phyloP scores from a whole-genome alignment of 2,888 invertebrate species.

The Synanthedon formicaeformis region DNA sequence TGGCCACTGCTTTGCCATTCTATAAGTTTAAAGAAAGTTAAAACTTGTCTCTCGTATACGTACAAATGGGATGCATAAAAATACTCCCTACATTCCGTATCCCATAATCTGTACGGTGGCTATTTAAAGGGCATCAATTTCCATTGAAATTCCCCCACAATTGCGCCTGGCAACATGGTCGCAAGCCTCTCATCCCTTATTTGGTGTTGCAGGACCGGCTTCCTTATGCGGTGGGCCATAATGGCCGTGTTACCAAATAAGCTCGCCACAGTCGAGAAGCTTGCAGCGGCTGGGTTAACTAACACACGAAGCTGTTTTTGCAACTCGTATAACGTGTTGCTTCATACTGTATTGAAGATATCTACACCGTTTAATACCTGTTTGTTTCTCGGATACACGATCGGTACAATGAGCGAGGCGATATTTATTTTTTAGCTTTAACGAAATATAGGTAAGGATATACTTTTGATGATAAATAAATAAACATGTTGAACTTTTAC shows the following conservation, averaged over 20 bases:
- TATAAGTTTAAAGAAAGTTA: no score
- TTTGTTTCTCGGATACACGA: neutral
- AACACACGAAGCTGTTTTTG: neutral
- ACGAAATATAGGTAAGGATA: neutral
- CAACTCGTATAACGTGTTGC: neutral
- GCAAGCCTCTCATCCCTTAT: conserved; percentile 21
- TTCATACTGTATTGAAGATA: neutral
- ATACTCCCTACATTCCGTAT: neutral
- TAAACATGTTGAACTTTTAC: no score
- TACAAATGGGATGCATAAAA: neutral
- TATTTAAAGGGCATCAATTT: neutral
- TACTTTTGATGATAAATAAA: neutral
- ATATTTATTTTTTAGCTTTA: neutral
- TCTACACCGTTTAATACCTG: neutral
- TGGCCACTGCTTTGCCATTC: no score
- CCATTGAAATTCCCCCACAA: conserved; percentile 27
- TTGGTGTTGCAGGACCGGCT: conserved; percentile 19
- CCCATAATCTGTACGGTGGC: neutral
- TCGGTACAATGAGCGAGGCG: neutral
- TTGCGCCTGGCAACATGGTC: conserved; percentile 30
- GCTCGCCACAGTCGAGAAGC: conserved; percentile 18
- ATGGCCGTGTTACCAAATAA: conserved; percentile 42
- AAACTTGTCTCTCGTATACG: no score
- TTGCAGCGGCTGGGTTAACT: conserved; percentile 30
- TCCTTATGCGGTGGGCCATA: conserved; percentile 33